Evolutionary conservation across 2,797 vertebrate genomes (phyloP).

Genomic region (Bradypodion pumilum): DNA sequence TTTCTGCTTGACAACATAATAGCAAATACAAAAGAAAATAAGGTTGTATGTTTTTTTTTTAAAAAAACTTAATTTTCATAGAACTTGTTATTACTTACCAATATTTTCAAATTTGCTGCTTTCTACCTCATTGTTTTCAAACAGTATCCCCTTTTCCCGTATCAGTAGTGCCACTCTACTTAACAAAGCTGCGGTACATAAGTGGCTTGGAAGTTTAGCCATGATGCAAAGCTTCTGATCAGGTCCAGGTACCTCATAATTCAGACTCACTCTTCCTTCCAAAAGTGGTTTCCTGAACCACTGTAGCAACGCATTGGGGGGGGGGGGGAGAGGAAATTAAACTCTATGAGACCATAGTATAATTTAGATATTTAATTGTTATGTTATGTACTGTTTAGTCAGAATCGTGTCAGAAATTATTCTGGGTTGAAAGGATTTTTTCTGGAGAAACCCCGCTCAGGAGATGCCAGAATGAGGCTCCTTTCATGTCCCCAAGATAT

Average conservation of each 20-base stretch:
- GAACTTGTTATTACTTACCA: conserved; percentile 75
- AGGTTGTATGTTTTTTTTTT: not conserved
- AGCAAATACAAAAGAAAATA: not conserved
- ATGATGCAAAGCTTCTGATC: conserved; percentile 74
- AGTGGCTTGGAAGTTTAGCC: conserved; percentile 84
- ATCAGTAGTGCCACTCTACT: conserved; percentile 79
- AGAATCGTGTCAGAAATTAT: too few relatives aligned
- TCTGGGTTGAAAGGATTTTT: too few relatives aligned
- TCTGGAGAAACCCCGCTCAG: too few relatives aligned
- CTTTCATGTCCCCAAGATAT: too few relatives aligned
- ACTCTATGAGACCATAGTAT: not conserved
- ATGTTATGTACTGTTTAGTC: not conserved
- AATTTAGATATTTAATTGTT: not conserved
- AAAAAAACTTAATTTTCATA: not conserved
- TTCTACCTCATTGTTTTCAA: conserved; percentile 66
- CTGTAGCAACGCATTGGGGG: conserved; percentile 68
- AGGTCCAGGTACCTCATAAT: conserved; percentile 76
- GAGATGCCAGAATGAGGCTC: too few relatives aligned
- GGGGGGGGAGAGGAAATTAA: not conserved
- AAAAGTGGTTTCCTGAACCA: conserved; percentile 90
- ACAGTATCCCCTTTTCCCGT: conserved; percentile 60
- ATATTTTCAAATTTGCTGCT: conserved; percentile 75
- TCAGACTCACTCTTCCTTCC: conserved; percentile 81
- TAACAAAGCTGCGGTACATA: conserved; percentile 86
- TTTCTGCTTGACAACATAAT: not conserved